Percentiles rank a stretch among this genome's conserved stretches.
phyloP scores from a whole-genome alignment of 2,113 vertebrate species.

The Rhadina sibilatrix region DNA sequence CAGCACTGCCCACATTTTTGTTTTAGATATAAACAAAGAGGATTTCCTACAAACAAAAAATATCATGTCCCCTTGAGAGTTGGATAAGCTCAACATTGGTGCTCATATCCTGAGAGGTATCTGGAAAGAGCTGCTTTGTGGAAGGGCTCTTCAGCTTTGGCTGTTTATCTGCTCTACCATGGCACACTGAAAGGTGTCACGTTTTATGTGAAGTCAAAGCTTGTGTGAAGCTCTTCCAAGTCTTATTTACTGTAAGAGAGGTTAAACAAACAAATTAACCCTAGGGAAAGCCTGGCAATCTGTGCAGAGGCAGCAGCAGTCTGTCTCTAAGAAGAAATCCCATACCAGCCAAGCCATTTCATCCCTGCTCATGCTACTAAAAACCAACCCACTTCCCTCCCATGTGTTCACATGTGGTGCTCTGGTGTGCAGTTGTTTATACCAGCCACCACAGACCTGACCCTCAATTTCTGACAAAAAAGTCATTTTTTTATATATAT shows the following conservation, averaged over 20 bases:
- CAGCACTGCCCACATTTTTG: neutral
- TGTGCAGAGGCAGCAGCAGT: neutral
- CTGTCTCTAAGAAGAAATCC: neutral
- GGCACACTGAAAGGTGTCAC: neutral
- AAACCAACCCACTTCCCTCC: neutral
- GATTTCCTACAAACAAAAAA: neutral
- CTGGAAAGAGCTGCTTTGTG: neutral
- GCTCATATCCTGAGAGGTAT: neutral
- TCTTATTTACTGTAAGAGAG: neutral
- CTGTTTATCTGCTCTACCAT: neutral
- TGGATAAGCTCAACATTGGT: neutral
- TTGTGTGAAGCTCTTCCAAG: neutral
- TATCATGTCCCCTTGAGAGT: neutral
- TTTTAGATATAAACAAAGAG: slow-evolving; percentile 21
- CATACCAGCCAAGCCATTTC: neutral
- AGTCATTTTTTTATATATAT: neutral
- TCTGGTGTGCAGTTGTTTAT: neutral
- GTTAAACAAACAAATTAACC: slow-evolving; percentile 1
- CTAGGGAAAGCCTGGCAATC: neutral
- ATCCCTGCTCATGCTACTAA: neutral
- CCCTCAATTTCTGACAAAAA: neutral
- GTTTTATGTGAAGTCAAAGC: neutral
- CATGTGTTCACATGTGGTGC: neutral
- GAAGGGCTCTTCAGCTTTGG: neutral
- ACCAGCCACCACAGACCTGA: neutral